phyloP scores from a whole-genome alignment of 2,113 vertebrate genomes.

The Echinops telfairi region DNA sequence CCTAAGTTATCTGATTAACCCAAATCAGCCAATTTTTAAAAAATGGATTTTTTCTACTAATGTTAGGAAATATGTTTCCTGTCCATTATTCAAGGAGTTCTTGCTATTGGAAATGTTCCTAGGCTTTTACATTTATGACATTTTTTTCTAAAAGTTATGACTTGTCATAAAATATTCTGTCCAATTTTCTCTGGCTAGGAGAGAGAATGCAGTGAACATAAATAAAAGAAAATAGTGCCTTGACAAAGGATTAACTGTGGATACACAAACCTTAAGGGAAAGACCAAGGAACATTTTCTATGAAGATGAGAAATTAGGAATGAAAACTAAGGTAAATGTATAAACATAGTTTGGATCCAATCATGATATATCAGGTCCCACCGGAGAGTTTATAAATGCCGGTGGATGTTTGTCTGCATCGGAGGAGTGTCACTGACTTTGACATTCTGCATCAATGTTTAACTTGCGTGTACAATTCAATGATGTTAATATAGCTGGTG shows the following conservation, averaged over 20 bases:
- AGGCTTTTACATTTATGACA: background rate
- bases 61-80: constrained; percentile 8
- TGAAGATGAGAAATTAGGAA: background rate
- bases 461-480: background rate
- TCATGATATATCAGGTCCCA: background rate
- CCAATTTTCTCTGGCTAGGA: background rate
- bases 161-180: background rate
- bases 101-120: no score
- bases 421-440: background rate
- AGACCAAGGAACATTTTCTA: background rate
- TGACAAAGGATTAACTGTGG: background rate
- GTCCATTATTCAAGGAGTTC: background rate
- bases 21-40: background rate
- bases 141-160: background rate
- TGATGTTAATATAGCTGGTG: background rate
- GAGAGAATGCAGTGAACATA: constrained; percentile 3
- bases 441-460: background rate
- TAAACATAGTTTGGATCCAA: background rate
- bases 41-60: background rate
- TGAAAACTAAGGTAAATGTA: background rate
- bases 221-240: background rate
- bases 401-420: background rate
- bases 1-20: background rate
- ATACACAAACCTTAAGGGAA: background rate
- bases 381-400: background rate